Conservation (phyloP, 2,888 invertebrate genomes). For the Sthenelais limicola region DNA sequence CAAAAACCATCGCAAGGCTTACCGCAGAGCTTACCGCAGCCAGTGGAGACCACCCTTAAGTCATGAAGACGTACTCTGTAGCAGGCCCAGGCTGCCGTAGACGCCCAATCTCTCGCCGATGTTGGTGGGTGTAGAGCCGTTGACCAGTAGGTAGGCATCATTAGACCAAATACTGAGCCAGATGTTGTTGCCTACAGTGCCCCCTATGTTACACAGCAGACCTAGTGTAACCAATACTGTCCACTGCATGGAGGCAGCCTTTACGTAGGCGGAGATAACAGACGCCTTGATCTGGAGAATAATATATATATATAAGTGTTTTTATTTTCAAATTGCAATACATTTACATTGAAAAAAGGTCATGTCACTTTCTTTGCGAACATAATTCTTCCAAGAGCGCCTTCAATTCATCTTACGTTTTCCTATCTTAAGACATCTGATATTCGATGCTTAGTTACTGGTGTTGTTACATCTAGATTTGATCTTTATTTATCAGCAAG, state of each 20-base stretch:
- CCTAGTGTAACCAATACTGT: background rate
- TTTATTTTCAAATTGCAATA: no score
- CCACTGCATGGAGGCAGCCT: conserved; percentile 26
- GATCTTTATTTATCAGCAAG: no score
- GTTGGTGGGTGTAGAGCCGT: conserved; percentile 1
- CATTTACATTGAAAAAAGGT: no score
- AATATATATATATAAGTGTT: conserved; percentile 5
- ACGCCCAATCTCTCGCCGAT: conserved; percentile 71
- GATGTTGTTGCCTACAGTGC: conserved; percentile 51
- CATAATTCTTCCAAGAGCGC: no score
- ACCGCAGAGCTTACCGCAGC: no score
- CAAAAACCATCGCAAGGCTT: no score
- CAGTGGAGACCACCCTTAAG: no score
- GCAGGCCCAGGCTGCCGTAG: conserved; percentile 71
- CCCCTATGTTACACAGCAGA: conserved; percentile 3
- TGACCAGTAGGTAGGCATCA: conserved; percentile 48
- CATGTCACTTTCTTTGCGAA: no score
- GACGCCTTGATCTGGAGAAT: conserved; percentile 80
- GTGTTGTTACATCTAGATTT: no score
- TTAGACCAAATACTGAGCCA: conserved; percentile 63
- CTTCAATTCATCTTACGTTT: no score
- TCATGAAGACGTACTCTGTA: conserved; percentile 66
- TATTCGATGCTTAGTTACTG: no score
- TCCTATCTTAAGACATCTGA: no score
- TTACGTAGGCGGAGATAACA: conserved; percentile 87